Conservation (phyloP, 1,140 invertebrate genomes). For the Bemisia tabaci region DNA sequence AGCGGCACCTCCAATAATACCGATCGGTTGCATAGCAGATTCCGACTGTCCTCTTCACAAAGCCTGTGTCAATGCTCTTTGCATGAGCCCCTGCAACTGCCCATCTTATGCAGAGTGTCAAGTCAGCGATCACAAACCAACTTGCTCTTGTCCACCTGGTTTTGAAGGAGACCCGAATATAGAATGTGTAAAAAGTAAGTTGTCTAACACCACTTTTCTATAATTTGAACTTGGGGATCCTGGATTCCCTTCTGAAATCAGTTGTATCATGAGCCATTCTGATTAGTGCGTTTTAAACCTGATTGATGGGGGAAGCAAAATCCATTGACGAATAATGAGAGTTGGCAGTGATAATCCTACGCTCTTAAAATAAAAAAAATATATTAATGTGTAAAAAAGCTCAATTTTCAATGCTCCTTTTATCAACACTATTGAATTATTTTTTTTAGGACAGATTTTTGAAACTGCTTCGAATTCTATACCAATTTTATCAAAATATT, state of each 20-base stretch:
- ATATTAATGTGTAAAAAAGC: no score
- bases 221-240: not conserved
- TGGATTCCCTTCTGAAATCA: not conserved
- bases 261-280: not conserved
- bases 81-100: conserved; percentile 66
- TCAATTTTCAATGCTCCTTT: no score
- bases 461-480: no score
- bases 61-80: conserved; percentile 63
- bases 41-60: conserved; percentile 57
- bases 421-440: no score
- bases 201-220: not conserved
- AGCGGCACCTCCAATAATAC: conserved; percentile 45
- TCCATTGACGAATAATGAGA: not conserved
- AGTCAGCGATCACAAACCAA: conserved; percentile 65
- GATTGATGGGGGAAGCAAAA: conserved; percentile 63
- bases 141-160: conserved; percentile 64
- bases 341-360: not conserved
- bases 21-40: conserved; percentile 56
- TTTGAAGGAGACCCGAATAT: conserved; percentile 69
- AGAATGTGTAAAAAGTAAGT: conserved; percentile 46
- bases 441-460: no score
- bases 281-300: no score
- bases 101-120: conserved; percentile 64
- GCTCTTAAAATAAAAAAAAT: no score
- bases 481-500: no score